Conservation (phyloP, 2,113 vertebrate species). For the Oenanthe melanoleuca region DNA sequence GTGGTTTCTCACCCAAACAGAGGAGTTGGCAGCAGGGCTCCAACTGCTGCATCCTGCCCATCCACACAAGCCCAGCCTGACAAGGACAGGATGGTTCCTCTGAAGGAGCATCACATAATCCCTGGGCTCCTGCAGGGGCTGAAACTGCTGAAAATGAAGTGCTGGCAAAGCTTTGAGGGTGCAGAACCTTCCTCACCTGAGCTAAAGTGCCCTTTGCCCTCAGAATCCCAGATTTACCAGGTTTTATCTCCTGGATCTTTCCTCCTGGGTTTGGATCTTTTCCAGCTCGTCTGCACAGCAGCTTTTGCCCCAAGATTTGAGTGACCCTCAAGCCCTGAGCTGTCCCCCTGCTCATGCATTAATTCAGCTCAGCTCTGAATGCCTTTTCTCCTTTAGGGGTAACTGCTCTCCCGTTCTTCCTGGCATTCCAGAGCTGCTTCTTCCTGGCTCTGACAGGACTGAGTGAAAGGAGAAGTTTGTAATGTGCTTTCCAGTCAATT, state of each 20-base stretch:
- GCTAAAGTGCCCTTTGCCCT: not conserved
- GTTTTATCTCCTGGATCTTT: not conserved
- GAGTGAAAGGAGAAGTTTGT: not conserved
- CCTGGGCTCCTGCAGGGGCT: not conserved
- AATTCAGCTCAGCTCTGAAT: not conserved
- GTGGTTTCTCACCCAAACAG: not conserved
- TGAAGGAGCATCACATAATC: not conserved
- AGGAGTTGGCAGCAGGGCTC: not conserved
- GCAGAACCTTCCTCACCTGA: not conserved
- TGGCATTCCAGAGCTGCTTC: not conserved
- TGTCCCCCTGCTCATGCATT: not conserved
- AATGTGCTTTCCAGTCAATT: not conserved
- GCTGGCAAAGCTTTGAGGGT: not conserved
- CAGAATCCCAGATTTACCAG: not conserved
- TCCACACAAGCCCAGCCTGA: not conserved
- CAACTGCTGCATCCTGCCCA: not conserved
- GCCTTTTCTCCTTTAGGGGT: not conserved
- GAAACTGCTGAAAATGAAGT: not conserved
- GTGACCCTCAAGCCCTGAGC: not conserved
- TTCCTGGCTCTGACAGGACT: not conserved
- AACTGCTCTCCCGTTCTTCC: not conserved
- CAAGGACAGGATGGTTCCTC: not conserved
- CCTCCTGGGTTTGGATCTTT: not conserved
- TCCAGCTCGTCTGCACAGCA: not conserved
- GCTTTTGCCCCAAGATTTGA: not conserved